These are phyloP conservation scores for Jordanella pulchra DNA, from an alignment of 2,797 vertebrate genomes.

Conservation along the genomic window DNA sequence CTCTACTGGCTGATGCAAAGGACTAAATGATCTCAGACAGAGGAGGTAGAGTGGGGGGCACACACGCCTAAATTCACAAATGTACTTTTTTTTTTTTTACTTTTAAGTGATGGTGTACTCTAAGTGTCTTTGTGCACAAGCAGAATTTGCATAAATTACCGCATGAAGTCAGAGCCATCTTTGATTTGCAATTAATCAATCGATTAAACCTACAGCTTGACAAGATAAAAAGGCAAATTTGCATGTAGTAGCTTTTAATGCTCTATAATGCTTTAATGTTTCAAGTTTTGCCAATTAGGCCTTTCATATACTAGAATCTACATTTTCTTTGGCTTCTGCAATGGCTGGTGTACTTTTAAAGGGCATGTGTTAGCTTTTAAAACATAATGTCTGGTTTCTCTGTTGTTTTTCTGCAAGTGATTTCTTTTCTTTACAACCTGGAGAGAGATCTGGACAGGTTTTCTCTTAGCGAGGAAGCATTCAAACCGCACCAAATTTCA, in stretches of 20 bases:
- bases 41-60: slow-evolving; percentile 22
- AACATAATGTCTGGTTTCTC: not conserved
- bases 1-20: slow-evolving; percentile 43
- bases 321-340: not conserved
- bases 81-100: not conserved
- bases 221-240: slow-evolving; percentile 25
- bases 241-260: slow-evolving; percentile 55
- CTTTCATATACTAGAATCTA: slow-evolving; percentile 32
- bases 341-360: not conserved
- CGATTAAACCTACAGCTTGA: slow-evolving; percentile 40
- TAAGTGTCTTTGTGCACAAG: slow-evolving; percentile 11
- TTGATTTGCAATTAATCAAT: slow-evolving; percentile 52
- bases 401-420: not conserved
- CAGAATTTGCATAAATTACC: slow-evolving; percentile 18
- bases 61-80: slow-evolving; percentile 4
- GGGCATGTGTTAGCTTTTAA: not conserved
- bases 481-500: slow-evolving; percentile 1
- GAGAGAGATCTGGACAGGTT: slow-evolving; percentile 19
- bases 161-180: not conserved
- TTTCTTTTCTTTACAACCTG: slow-evolving; percentile 22
- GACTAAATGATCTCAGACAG: slow-evolving; percentile 64
- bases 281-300: slow-evolving; percentile 42
- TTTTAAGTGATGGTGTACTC: not conserved
- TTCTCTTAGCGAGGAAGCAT: slow-evolving; percentile 1
- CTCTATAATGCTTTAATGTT: slow-evolving; percentile 32